Base-by-base conservation (phyloP, 2,888 invertebrate genomes). In the Sphaeridia pumilis region DNA sequence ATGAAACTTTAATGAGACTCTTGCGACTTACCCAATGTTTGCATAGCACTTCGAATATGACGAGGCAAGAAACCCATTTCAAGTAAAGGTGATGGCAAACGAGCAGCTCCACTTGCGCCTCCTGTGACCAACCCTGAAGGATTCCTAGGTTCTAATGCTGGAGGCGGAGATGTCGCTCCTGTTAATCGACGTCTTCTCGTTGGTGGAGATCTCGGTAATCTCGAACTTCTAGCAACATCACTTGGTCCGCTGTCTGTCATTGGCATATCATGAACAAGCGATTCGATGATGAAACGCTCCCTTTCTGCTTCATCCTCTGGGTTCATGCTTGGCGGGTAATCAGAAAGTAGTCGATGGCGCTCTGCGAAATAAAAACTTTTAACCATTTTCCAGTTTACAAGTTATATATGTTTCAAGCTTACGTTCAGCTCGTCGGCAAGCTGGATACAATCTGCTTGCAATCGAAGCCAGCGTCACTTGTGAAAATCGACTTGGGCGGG, bases 11-110 rank as follows among this genome's bases (percentile, higher is more conserved):
- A 38, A 38, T 38, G 38, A 31, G 14, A 31, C 14, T 31, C 7
- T 31, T 10, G 7, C 7, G 7, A 5, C 20, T 5, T 61, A 73
- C 76, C 75, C 44, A 76, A 74, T n/a, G 76, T 75, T 53, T 68
- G 67, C 38, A 79, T 70, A 1, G 79, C 79, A 63, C 73, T 74
- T 60, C 75, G 69, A 49, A 80, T 76, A 60, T 78, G 78, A 36
- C 72, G 68, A 28, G 76, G 66, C 12, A 74, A 70, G 67, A 80
- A 80, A 38, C 80, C 80, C 80, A 80, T 80, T 68, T 80, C 79
- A 46, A 78, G 67, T 21, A 80, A 69, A 7, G 77, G 76, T 1
- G 72, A 70, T 1, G 75, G 75, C 2, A 65, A 43, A 20, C 63
- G 41, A 21, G 53, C 67, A 52, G 21, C 68, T 63, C 49, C 14